A percentile compares a stretch with the other conserved stretches of the same genome.
phyloP scores from a whole-genome alignment of 2,888 invertebrate genomes.

The Melanophora roralis region DNA sequence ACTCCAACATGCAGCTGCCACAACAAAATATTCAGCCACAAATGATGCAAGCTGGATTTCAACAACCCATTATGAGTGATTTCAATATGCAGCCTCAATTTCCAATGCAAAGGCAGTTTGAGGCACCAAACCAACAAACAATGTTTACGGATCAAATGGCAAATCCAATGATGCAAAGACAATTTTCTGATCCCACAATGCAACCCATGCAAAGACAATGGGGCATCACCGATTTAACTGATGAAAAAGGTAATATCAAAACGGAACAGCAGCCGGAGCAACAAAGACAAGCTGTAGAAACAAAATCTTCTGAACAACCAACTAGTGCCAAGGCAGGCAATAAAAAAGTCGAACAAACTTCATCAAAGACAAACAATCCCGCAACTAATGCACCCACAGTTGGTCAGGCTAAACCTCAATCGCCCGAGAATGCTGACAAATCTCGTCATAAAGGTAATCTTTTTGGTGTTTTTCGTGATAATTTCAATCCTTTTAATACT shows the following conservation, averaged over 20 bases:
- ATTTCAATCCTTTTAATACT: constrained; percentile 48
- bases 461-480: constrained; percentile 69
- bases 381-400: constrained; percentile 22
- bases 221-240: constrained; percentile 27
- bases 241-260: not conserved
- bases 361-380: not conserved
- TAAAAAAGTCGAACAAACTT: not conserved
- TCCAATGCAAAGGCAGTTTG: not conserved
- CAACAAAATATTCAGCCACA: constrained; percentile 18
- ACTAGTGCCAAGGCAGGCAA: not conserved
- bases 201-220: constrained; percentile 25
- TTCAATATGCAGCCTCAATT: not conserved
- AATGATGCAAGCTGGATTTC: no score
- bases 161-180: constrained; percentile 18
- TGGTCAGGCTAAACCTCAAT: constrained; percentile 68
- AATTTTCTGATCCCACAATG: constrained; percentile 27
- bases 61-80: not conserved
- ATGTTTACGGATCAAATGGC: not conserved
- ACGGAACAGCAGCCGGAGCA: not conserved
- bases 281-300: constrained; percentile 25
- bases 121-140: not conserved
- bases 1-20: constrained; percentile 1
- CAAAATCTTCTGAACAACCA: not conserved
- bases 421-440: constrained; percentile 64
- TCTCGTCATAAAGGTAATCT: constrained; percentile 73